Conservation (phyloP, 1,140 invertebrate genomes). For the Macrotrachela quadricornifera region DNA sequence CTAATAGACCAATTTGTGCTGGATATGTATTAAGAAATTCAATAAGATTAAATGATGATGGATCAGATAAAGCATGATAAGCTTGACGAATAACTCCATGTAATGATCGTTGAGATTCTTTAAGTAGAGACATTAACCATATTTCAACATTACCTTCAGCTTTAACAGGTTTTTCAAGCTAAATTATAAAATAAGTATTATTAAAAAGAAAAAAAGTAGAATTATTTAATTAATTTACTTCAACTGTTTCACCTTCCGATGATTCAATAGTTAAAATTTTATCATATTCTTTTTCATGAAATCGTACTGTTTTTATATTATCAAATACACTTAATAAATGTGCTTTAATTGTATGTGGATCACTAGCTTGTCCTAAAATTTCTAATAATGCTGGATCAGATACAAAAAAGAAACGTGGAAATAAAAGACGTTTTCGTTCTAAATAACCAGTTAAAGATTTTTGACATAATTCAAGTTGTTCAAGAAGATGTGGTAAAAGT, state of each 20-base stretch:
- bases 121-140: conserved; percentile 69
- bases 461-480: conserved; percentile 83
- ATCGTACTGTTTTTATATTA: conserved; percentile 71
- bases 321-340: conserved; percentile 85
- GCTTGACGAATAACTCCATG: conserved; percentile 73
- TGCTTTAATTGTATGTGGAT: conserved; percentile 89
- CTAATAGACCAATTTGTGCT: conserved; percentile 47
- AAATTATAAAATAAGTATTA: too few species aligned
- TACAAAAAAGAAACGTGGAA: conserved; percentile 92
- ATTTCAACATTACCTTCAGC: conserved; percentile 85
- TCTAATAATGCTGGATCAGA: conserved; percentile 83
- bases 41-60: conserved; percentile 52
- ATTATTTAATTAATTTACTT: too few species aligned
- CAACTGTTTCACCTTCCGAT: conserved; percentile 67
- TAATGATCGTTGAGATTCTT: conserved; percentile 63
- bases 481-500: conserved; percentile 71
- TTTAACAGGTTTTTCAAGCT: conserved; percentile 62
- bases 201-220: too few species aligned
- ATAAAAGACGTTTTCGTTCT: conserved; percentile 81
- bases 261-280: conserved; percentile 75
- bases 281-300: conserved; percentile 86
- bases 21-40: conserved; percentile 73
- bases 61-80: conserved; percentile 58
- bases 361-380: conserved; percentile 82
- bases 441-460: conserved; percentile 87